phyloP scores from a whole-genome alignment of 2,888 invertebrate species.

The Diarsia brunnea region DNA sequence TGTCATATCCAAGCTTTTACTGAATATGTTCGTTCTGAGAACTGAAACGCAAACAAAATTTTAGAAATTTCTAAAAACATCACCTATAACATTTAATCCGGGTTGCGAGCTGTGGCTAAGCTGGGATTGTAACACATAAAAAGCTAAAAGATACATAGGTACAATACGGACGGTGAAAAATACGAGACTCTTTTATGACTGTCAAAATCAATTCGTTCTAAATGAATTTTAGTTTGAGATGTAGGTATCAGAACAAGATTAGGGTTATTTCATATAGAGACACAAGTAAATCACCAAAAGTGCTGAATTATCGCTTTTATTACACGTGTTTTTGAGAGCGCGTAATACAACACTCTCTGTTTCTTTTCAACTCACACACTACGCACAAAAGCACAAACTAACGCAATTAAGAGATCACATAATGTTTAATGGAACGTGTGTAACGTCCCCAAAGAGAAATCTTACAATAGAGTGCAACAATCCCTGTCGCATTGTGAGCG shows the following conservation, averaged over 20 bases:
- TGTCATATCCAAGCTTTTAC: conserved; percentile 29
- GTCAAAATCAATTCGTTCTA: not conserved
- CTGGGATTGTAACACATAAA: conserved; percentile 14
- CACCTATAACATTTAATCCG: conserved; percentile 19
- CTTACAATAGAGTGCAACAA: conserved; percentile 76
- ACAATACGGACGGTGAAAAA: not conserved
- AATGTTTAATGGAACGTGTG: conserved; percentile 54
- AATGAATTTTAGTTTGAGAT: not conserved
- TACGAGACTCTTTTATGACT: not conserved
- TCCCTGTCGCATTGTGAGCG: conserved; percentile 79
- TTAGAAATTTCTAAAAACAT: conserved; percentile 9
- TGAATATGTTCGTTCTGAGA: conserved; percentile 34
- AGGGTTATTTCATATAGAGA: not conserved
- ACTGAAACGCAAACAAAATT: conserved; percentile 22
- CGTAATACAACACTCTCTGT: not conserved
- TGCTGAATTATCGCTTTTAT: not conserved
- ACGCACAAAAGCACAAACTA: conserved; percentile 28
- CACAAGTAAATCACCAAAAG: not conserved
- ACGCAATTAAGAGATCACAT: conserved; percentile 58
- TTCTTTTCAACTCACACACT: not conserved
- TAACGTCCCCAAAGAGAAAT: conserved; percentile 67
- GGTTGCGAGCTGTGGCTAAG: conserved; percentile 1
- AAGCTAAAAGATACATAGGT: conserved; percentile 4
- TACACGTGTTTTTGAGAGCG: not conserved
- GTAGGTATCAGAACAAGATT: not conserved